Evolutionary conservation across 2,797 vertebrate genomes (phyloP).

Genomic region (Smutsia temminckii): DNA sequence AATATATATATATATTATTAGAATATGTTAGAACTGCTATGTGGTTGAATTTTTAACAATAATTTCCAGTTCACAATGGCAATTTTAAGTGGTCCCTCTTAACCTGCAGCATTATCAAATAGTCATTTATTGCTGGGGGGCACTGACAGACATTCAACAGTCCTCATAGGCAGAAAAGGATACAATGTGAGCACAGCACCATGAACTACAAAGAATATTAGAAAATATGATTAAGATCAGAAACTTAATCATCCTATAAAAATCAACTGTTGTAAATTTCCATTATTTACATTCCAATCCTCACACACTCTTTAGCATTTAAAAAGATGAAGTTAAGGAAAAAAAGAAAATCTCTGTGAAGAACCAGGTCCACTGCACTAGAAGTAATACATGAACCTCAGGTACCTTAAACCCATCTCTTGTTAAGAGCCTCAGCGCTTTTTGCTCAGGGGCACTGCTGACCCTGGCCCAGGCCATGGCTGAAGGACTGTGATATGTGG

Average conservation of each 20-base stretch:
- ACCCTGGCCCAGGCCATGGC: accelerated
- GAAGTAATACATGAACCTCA: not conserved
- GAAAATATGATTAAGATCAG: not conserved
- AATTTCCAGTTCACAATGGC: not conserved
- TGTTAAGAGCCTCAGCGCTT: not conserved
- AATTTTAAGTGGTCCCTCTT: not conserved
- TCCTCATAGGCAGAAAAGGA: not conserved
- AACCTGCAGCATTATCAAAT: not conserved
- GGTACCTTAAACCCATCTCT: not conserved
- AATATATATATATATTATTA: not conserved
- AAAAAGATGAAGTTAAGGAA: not conserved
- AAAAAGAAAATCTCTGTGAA: not conserved
- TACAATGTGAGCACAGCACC: not conserved
- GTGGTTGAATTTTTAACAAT: not conserved
- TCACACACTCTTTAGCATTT: not conserved
- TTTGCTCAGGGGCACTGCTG: not conserved
- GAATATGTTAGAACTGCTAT: not conserved
- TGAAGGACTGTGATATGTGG: not conserved
- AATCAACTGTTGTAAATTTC: not conserved
- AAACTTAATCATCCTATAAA: not conserved
- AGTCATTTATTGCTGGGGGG: not conserved
- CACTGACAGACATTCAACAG: not conserved
- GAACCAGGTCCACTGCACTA: not conserved
- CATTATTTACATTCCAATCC: not conserved
- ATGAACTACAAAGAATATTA: not conserved